A percentile compares a stretch with the other conserved stretches of the same genome.
Evolutionary conservation across 64 coral and sea anemone genomes (phyloP).

Genomic region (Pocillopora verrucosa): DNA sequence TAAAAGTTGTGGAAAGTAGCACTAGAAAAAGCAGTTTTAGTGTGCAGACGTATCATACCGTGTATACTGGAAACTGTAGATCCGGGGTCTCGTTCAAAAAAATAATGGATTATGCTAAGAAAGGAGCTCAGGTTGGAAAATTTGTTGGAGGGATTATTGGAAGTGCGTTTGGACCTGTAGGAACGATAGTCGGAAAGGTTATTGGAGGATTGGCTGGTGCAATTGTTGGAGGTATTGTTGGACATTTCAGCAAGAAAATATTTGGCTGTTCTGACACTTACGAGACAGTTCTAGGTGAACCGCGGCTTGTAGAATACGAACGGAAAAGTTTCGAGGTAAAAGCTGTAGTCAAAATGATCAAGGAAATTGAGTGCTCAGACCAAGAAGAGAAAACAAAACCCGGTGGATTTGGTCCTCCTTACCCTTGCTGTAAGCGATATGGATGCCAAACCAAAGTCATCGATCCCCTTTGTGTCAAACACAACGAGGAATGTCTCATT

Average conservation of each 20-base stretch:
- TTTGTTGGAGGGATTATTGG: neutral
- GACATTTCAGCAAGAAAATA: neutral
- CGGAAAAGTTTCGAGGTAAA: neutral
- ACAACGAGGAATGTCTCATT: neutral
- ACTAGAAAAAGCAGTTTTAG: neutral
- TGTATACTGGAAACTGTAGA: neutral
- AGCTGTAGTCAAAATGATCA: neutral
- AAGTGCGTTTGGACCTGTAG: neutral
- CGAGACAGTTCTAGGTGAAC: neutral
- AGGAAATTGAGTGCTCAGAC: slow-evolving; percentile 1
- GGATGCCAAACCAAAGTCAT: slow-evolving; percentile 10
- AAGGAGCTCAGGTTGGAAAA: neutral
- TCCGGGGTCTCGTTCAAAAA: neutral
- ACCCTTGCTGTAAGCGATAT: neutral
- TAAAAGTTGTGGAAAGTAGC: neutral
- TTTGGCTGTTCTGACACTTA: neutral
- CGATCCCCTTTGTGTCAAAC: slow-evolving; percentile 5
- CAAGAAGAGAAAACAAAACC: neutral
- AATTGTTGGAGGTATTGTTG: neutral
- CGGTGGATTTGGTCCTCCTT: slow-evolving; percentile 13
- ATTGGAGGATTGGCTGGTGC: neutral
- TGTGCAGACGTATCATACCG: neutral
- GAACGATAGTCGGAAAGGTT: neutral
- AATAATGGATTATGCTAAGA: neutral
- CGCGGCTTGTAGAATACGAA: neutral